A percentile compares a stretch with the other conserved stretches of the same genome.
These are phyloP conservation scores for Pelecanus crispus DNA, from an alignment of 2,113 vertebrate species.

Conservation along the genomic window DNA sequence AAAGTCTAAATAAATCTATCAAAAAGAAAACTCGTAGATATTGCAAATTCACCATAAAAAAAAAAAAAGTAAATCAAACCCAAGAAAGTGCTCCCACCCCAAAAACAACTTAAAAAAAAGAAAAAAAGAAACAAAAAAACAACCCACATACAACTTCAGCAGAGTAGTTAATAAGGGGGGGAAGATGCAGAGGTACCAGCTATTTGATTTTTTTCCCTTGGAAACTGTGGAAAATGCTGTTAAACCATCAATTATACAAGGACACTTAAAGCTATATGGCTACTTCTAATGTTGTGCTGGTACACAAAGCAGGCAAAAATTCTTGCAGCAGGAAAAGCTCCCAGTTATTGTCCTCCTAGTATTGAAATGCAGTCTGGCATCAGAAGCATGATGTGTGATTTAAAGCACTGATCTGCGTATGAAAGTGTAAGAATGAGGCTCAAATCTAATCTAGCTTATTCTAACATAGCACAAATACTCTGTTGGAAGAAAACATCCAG, in stretches of 20 bases:
- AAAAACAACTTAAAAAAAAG: neutral
- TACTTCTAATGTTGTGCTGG: neutral
- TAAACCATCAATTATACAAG: neutral
- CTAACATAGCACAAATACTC: neutral
- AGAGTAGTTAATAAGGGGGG: fast-evolving
- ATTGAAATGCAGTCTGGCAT: neutral
- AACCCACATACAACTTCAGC: neutral
- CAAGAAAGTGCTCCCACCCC: neutral
- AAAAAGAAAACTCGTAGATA: neutral
- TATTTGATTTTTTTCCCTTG: neutral
- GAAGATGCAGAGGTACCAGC: neutral
- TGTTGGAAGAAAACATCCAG: neutral
- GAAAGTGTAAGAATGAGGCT: neutral
- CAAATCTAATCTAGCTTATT: neutral
- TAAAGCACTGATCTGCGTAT: neutral
- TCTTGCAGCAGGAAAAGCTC: neutral
- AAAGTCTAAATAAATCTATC: neutral
- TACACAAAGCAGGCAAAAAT: neutral
- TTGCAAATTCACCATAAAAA: neutral
- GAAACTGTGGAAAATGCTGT: neutral
- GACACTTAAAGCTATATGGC: neutral
- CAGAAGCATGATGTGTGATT: neutral
- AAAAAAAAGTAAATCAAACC: neutral
- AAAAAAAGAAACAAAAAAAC: neutral
- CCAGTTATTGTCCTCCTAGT: neutral